Percentiles rank a stretch among this genome's conserved stretches.
Evolutionary conservation across 2,113 vertebrate species (phyloP).

Genomic region (Lamprologus lemairii): DNA sequence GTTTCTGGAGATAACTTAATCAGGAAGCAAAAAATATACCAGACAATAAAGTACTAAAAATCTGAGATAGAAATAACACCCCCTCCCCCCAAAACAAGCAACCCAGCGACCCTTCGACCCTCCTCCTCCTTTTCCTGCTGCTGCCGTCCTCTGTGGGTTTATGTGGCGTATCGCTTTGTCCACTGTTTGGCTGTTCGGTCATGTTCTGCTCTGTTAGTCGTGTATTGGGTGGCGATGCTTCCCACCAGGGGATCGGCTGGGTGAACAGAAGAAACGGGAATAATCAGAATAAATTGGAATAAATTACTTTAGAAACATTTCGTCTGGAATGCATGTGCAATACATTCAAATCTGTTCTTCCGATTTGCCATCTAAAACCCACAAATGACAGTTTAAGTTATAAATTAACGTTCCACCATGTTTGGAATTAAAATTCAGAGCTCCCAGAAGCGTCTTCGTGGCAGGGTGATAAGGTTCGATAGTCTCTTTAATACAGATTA

Average conservation of each 20-base stretch:
- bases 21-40: conserved; percentile 72
- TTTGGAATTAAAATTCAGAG: background rate
- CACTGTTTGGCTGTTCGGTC: conserved; percentile 97
- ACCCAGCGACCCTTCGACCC: background rate
- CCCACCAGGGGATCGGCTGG: conserved; percentile 92
- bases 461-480: background rate
- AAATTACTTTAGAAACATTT: background rate
- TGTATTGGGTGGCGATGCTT: conserved; percentile 95
- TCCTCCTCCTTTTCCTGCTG: conserved; percentile 17
- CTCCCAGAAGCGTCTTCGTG: background rate
- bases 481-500: background rate
- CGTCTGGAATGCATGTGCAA: rapidly evolving
- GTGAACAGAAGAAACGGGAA: background rate
- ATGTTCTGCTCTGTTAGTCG: conserved; percentile 95
- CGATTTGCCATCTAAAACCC: background rate
- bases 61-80: conserved; percentile 89
- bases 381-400: background rate
- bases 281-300: background rate
- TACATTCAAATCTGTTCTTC: background rate
- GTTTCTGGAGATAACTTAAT: conserved; percentile 95
- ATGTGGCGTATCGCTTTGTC: conserved; percentile 96
- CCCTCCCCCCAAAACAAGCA: conserved; percentile 36
- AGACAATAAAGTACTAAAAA: conserved; percentile 94
- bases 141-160: conserved; percentile 74
- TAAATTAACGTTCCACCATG: background rate